Conservation (phyloP, 2,888 invertebrate genomes). For the Allygus modestus region DNA sequence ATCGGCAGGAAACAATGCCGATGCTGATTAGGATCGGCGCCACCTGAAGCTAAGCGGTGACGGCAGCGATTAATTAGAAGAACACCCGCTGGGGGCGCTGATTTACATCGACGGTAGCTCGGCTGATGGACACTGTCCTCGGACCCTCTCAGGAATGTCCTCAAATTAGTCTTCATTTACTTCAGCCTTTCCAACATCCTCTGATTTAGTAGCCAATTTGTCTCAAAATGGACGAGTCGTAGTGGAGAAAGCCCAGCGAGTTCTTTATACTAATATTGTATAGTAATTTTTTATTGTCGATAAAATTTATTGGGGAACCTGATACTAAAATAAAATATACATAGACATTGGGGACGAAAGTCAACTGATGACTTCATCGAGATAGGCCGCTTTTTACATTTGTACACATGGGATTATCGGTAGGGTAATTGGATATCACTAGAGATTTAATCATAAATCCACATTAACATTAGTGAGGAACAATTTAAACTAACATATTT, state of each 20-base stretch:
- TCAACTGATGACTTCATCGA: neutral
- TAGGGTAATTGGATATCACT: too few relatives aligned
- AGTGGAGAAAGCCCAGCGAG: constrained; percentile 43
- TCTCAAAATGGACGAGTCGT: neutral
- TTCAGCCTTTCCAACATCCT: constrained; percentile 25
- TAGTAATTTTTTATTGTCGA: neutral
- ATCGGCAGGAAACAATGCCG: constrained; percentile 46
- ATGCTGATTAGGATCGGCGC: constrained; percentile 60
- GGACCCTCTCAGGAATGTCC: constrained; percentile 44
- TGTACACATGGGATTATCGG: too few relatives aligned
- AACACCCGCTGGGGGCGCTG: constrained; percentile 57
- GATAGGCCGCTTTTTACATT: neutral
- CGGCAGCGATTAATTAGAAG: constrained; percentile 60
- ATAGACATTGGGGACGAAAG: neutral
- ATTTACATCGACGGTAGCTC: constrained; percentile 40
- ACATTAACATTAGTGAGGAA: too few relatives aligned
- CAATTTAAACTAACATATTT: too few relatives aligned
- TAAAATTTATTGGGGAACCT: neutral
- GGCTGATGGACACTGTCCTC: constrained; percentile 27
- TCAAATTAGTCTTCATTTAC: constrained; percentile 58
- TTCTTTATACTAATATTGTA: neutral
- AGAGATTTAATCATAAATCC: too few relatives aligned
- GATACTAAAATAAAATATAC: neutral
- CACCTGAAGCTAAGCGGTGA: constrained; percentile 58
- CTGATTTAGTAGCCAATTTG: constrained; percentile 45